A percentile compares a stretch with the other conserved stretches of the same genome.
phyloP scores from a whole-genome alignment of 1,140 invertebrate genomes.

The Lordiphosa collinella region DNA sequence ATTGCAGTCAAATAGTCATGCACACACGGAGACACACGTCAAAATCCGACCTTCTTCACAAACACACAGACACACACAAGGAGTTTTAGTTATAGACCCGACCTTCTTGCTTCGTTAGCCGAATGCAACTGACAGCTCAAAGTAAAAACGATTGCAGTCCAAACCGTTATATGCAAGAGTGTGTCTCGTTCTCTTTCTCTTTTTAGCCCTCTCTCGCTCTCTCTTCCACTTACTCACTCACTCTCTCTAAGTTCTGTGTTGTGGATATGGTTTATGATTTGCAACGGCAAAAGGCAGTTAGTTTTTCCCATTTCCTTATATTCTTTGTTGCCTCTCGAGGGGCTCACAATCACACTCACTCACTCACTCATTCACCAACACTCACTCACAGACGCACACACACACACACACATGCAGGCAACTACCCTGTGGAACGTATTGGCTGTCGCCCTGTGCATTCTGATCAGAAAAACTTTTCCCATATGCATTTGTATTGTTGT shows the following conservation, averaged over 20 bases:
- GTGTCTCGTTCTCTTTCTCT: slow-evolving; percentile 8
- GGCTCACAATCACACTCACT: slow-evolving; percentile 14
- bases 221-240: background rate
- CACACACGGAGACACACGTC: background rate
- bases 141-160: slow-evolving; percentile 28
- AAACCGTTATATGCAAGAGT: slow-evolving; percentile 29
- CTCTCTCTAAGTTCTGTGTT: background rate
- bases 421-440: slow-evolving; percentile 7
- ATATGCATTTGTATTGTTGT: slow-evolving; percentile 19
- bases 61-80: too few species aligned
- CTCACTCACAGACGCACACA: slow-evolving; percentile 14
- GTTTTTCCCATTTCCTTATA: slow-evolving; percentile 30
- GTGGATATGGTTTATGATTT: slow-evolving; percentile 38
- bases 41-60: too few species aligned
- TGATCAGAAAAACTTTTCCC: slow-evolving; percentile 33
- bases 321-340: slow-evolving; percentile 13
- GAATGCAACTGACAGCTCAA: slow-evolving; percentile 60
- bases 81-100: background rate
- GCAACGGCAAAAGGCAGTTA: slow-evolving; percentile 29
- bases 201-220: slow-evolving; percentile 4
- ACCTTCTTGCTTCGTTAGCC: slow-evolving; percentile 48
- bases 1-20: background rate
- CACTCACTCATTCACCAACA: slow-evolving; percentile 10
- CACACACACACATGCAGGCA: slow-evolving; percentile 4
- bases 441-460: slow-evolving; percentile 34